Percentiles rank a stretch among this genome's conserved stretches.
Conservation (phyloP, 2,888 invertebrate species). For the Lepetodrilus schrolli region DNA sequence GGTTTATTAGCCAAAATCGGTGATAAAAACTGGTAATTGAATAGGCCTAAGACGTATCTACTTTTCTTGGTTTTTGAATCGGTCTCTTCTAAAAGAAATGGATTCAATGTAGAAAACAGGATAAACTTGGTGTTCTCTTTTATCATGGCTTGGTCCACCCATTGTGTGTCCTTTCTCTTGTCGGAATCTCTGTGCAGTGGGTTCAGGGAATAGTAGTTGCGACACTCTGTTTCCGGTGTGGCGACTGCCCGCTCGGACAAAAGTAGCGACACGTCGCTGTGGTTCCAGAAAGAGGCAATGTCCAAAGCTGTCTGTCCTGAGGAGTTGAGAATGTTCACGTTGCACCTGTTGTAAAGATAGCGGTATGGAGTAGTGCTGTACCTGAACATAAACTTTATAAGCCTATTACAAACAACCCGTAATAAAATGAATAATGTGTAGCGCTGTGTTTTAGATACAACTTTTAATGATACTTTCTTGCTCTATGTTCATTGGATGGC, state of each 20-base stretch:
- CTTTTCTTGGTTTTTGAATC: constrained; percentile 34
- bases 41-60: constrained; percentile 48
- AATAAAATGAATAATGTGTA: too few species aligned
- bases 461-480: too few species aligned
- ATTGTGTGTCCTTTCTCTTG: constrained; percentile 65
- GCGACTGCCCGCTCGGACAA: constrained; percentile 47
- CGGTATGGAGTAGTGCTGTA: too few species aligned
- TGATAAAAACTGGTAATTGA: constrained; percentile 55
- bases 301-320: constrained; percentile 73
- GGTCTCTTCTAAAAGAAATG: constrained; percentile 48
- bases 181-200: constrained; percentile 69
- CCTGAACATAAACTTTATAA: too few species aligned
- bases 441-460: too few species aligned
- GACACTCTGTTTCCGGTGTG: constrained; percentile 50
- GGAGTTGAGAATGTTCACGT: constrained; percentile 61
- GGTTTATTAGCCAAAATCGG: constrained; percentile 50
- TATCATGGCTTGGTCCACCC: constrained; percentile 59
- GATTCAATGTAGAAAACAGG: constrained; percentile 63
- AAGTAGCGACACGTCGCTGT: constrained; percentile 54
- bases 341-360: constrained; percentile 57
- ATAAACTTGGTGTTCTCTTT: constrained; percentile 63
- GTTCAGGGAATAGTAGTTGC: constrained; percentile 69
- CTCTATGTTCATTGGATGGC: too few species aligned
- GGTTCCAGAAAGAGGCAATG: constrained; percentile 73
- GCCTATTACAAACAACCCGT: too few species aligned